Base-by-base conservation (phyloP, 2,797 vertebrate species). In the Cirrhinus mrigala region DNA sequence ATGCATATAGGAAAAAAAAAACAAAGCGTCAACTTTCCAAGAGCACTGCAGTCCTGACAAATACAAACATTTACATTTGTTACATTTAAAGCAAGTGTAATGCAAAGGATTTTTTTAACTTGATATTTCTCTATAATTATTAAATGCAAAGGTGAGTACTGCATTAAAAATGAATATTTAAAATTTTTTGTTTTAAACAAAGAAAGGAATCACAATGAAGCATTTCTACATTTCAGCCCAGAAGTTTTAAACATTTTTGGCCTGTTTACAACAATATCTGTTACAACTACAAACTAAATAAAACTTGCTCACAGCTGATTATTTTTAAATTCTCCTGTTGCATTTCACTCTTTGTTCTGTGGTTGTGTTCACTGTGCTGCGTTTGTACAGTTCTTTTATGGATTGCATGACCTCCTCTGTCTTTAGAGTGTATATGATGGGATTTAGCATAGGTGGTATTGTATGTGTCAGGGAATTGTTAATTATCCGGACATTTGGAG, bases 341-440 rank as follows among this genome's bases (percentile, higher is more conserved):
- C 8, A 24, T 54, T 40, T 50, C 48, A 54, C 27, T 50, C 20
- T 15, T 50, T 12, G 4, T 60, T 60, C n/a, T 22, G 8, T 62
- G 20, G 37, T 46, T 3, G 22, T 22, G 16, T 73, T 73, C 4
- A 83, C 50, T 4, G 75, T 79, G 9, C 48, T 48, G 33, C 4
- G 87, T 37, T 76, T 83, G 33, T 83, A 74, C 3, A 92, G 20
- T 15, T 22, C 90, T 83, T 86, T 92, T 0, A 94, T 0, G 5
- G 93, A 91, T 10, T 81, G 77, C 90, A 88, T 91, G 37, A 94
- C 92, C 89, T 94, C 93, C 18, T 93, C 90, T 20, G 93, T 37
- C 33, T 37, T 37, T 37, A 37, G 3, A 37, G 33, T 37, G 33
- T 37, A 37, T 37, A 37, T 37, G 33, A 37, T 37, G 33, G 33